Evolutionary conservation across 1,140 invertebrate genomes (phyloP).

Genomic region (Orius insidiosus): DNA sequence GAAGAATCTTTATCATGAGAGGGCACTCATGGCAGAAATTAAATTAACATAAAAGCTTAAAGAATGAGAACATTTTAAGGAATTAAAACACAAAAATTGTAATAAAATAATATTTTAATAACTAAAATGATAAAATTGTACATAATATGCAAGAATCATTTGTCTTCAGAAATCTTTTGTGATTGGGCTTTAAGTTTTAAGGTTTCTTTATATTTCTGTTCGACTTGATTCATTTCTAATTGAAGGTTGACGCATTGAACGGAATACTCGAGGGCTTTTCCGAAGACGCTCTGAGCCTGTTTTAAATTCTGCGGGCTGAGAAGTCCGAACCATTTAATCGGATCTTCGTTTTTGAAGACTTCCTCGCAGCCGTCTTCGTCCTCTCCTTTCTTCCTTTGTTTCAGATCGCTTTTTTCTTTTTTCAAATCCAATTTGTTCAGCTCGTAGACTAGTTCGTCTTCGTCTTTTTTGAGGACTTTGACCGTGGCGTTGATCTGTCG

Average conservation of each 20-base stretch:
- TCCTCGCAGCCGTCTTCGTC: conserved; percentile 5
- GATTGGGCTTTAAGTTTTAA: too few species aligned
- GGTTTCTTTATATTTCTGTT: conserved; percentile 24
- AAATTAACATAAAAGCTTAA: too few species aligned
- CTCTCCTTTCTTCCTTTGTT: neutral
- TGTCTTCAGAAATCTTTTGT: too few species aligned
- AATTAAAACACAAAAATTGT: too few species aligned
- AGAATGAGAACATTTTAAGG: too few species aligned
- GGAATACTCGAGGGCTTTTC: conserved; percentile 38
- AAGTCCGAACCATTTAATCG: conserved; percentile 57
- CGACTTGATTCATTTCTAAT: conserved; percentile 30
- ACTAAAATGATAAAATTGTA: too few species aligned
- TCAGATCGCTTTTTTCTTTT: conserved; percentile 1
- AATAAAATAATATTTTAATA: too few species aligned
- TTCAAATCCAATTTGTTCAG: neutral
- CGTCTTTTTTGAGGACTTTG: conserved; percentile 25
- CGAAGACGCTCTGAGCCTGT: conserved; percentile 44
- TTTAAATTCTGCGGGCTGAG: conserved; percentile 50
- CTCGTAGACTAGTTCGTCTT: conserved; percentile 19
- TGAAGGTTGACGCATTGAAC: conserved; percentile 45
- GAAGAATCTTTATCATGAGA: too few species aligned
- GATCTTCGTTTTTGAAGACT: conserved; percentile 30
- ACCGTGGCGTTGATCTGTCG: conserved; percentile 35
- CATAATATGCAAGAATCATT: too few species aligned
- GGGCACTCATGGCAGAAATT: too few species aligned